Evolutionary conservation across 92 coral and sea anemone species (phyloP), one percentile per base, ranked within the genome.

Genomic region (Virgularia gustaviana): DNA sequence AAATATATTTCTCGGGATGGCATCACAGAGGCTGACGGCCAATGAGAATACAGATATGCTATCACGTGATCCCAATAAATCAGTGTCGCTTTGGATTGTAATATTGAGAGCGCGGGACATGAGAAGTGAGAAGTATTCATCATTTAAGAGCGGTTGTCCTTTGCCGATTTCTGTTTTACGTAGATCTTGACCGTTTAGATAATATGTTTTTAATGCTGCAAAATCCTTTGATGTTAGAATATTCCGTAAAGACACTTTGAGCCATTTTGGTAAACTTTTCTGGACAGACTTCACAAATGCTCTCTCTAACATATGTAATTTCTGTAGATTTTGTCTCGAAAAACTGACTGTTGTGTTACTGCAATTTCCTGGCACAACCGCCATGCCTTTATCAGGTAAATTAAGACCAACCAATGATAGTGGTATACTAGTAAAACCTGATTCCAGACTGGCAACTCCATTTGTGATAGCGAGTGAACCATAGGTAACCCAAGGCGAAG

Each of bases 201-300:
- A 41, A 63, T 79, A 72, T 1, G 87, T 71, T 16, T 33, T 74
- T 4, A 68, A 45, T 9, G 77, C 70, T n/a, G 79, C n/a, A 18
- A 53, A 49, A 18, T 16, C 36, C 4, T 0, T 67, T 18, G 35
- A 23, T 0, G 73, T 53, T 10, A 63, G 33, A 2, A 44, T 52
- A 43, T 77, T 60, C 2, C 64, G 41, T 0, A 86, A 72, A 4
- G 70, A 42, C 22, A 88, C 39, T 1, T 43, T 28, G 31, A 88
- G 72, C 95, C 95, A 88, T n/a, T 65, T 25, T 2, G 95, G 95
- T 34, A 85, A 71, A 53, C 83, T 82, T 16, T 52, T 53, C 2
- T 16, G 66, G 31, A 80, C 28, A 25, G 88, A 55, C 33, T 70
- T 59, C 13, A 82, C 63, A 59, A 85, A 88, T 18, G 75, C 65